Conservation (phyloP, 2,797 vertebrate genomes). For the Malurus splendens region DNA sequence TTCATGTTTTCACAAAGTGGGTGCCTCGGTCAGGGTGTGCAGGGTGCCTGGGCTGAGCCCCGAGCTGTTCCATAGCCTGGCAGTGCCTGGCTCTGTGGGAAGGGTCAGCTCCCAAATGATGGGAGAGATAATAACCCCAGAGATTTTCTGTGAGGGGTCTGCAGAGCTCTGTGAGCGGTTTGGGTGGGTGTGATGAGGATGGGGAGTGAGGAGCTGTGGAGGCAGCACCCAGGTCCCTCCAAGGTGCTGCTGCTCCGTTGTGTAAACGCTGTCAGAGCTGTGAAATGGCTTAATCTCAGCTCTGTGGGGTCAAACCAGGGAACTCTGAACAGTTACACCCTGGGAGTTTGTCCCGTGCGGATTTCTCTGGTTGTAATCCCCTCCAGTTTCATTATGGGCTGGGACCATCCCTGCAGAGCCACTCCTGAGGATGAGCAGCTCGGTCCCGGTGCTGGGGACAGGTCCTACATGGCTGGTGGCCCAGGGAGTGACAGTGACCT, state of each 20-base stretch:
- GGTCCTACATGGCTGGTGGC: rapidly evolving
- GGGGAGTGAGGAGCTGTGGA: neutral
- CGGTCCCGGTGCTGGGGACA: neutral
- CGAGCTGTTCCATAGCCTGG: rapidly evolving
- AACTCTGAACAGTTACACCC: rapidly evolving
- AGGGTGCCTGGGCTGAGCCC: neutral
- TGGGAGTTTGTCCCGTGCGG: neutral
- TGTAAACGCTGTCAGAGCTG: rapidly evolving
- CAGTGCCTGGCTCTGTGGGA: neutral
- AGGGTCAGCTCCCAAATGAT: rapidly evolving
- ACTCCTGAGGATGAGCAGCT: rapidly evolving
- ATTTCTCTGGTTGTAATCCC: neutral
- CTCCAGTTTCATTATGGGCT: rapidly evolving
- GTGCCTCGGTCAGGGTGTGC: rapidly evolving
- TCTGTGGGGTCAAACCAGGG: rapidly evolving
- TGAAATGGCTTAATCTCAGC: rapidly evolving
- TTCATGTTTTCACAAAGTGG: rapidly evolving
- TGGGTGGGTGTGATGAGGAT: neutral
- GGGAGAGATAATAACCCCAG: neutral
- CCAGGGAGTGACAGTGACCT: neutral
- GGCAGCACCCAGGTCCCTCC: rapidly evolving
- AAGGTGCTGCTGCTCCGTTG: rapidly evolving
- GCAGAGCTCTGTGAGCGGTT: neutral
- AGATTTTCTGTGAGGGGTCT: rapidly evolving
- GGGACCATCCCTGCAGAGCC: neutral